phyloP scores from a whole-genome alignment of 2,113 vertebrate genomes.

The Protomyctophum bolini region DNA sequence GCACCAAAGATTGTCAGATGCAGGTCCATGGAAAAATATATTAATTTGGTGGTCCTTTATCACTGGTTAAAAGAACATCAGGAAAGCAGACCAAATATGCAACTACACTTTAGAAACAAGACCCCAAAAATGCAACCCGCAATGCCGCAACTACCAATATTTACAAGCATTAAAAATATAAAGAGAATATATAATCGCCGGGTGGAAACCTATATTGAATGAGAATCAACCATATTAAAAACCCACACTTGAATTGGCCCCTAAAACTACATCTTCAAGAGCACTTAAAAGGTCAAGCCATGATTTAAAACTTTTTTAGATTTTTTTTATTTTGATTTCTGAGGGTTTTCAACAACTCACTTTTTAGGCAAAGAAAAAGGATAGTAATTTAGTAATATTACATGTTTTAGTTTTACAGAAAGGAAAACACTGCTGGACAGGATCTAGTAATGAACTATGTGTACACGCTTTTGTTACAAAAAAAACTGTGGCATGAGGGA shows the following conservation, averaged over 20 bases:
- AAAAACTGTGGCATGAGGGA: slow-evolving; percentile 63
- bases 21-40: no score
- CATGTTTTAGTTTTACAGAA: slow-evolving; percentile 82
- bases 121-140: neutral
- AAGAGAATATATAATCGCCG: no score
- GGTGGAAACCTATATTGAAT: no score
- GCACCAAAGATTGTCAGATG: no score
- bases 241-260: neutral
- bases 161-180: no score
- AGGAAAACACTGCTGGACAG: slow-evolving; percentile 72
- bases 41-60: neutral
- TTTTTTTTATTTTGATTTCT: slow-evolving; percentile 69
- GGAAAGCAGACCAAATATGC: no score
- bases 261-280: no score
- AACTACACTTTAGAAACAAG: no score
- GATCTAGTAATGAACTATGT: slow-evolving; percentile 78
- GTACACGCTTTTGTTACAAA: slow-evolving; percentile 78
- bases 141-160: no score
- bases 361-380: slow-evolving; percentile 76
- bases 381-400: slow-evolving; percentile 81
- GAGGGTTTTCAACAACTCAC: slow-evolving; percentile 77
- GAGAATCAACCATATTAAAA: neutral
- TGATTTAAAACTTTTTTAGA: slow-evolving; percentile 19
- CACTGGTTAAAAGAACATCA: neutral
- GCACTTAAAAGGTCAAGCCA: no score